phyloP scores from a whole-genome alignment of 2,888 invertebrate species.

The Lampropteryx suffumata region DNA sequence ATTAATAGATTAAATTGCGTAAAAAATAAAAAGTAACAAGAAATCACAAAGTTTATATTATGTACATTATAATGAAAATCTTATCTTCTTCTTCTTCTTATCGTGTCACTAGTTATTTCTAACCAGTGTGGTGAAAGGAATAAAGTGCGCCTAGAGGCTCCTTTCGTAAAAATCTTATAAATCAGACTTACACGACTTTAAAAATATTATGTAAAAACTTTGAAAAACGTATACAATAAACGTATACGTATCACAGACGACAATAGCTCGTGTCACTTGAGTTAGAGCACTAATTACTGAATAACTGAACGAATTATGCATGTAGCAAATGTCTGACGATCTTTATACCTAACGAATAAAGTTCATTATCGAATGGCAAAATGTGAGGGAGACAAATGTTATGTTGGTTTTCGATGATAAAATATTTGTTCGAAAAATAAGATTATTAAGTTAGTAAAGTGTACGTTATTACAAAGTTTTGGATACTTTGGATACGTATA shows the following conservation, averaged over 20 bases:
- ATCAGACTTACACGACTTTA: slow-evolving; percentile 47
- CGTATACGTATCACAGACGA: no score
- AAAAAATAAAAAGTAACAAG: no score
- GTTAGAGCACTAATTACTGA: slow-evolving; percentile 61
- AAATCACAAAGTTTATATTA: no score
- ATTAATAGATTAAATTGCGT: no score
- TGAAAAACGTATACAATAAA: slow-evolving; percentile 44
- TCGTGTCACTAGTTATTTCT: no score
- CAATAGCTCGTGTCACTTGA: slow-evolving; percentile 57
- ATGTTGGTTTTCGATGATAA: slow-evolving; percentile 20
- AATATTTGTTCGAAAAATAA: slow-evolving; percentile 37
- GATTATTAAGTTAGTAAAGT: neutral
- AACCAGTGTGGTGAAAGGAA: no score
- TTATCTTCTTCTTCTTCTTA: no score
- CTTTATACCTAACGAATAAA: slow-evolving; percentile 35
- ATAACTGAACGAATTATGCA: slow-evolving; percentile 28
- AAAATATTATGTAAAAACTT: slow-evolving; percentile 51
- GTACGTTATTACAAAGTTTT: slow-evolving; percentile 52
- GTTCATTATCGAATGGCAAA: slow-evolving; percentile 32
- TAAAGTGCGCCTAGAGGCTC: no score
- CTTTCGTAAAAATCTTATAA: slow-evolving; percentile 35
- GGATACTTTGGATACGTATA: slow-evolving; percentile 47
- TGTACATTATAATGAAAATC: no score
- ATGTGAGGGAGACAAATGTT: neutral
- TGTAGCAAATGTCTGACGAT: slow-evolving; percentile 2